Conservation (phyloP, 2,113 vertebrate genomes). For the Cheirogaleus medius region DNA sequence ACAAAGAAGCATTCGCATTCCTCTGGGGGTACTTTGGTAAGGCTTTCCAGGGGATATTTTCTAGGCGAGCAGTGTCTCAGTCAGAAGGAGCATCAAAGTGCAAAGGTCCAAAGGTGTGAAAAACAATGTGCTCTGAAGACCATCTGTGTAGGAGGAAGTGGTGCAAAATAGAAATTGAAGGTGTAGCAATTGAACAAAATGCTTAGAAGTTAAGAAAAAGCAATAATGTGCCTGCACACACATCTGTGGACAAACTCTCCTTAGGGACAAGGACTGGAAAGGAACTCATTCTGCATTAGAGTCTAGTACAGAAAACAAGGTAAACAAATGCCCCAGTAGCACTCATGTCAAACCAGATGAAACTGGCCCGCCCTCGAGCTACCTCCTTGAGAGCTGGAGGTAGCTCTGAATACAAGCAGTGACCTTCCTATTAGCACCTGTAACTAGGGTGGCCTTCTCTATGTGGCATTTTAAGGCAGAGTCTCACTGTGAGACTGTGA, state of each 20-base stretch:
- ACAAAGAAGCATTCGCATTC: background rate
- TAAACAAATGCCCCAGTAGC: background rate
- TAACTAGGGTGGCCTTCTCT: background rate
- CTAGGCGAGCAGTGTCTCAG: background rate
- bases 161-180: background rate
- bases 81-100: background rate
- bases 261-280: background rate
- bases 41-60: background rate
- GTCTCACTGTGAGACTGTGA: background rate
- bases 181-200: background rate
- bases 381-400: background rate
- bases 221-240: background rate
- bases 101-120: background rate
- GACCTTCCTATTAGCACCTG: background rate
- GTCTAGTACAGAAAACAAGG: background rate
- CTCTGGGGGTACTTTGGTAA: background rate
- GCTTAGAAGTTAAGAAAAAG: background rate
- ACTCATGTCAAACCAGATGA: background rate
- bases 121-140: background rate
- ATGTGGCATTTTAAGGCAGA: background rate
- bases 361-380: background rate
- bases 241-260: background rate
- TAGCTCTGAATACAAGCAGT: accelerated
- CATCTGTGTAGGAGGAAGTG: background rate
- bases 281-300: background rate